Conservation (phyloP, 2,113 vertebrate species). For the Sceloporus undulatus region DNA sequence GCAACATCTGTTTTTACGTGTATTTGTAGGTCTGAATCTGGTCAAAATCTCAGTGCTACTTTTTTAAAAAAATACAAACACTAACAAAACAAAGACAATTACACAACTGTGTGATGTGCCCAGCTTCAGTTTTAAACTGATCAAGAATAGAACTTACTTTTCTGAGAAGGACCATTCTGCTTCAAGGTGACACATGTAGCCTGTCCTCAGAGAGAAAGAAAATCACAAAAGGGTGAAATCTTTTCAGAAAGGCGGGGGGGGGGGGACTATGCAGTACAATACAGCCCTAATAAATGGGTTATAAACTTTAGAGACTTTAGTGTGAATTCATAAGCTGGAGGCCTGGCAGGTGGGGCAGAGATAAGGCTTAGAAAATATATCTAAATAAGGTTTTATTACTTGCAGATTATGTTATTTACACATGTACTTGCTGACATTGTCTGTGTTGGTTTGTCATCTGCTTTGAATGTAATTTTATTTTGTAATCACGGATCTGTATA, state of each 20-base stretch:
- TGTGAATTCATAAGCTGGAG: background rate
- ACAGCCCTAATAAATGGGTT: background rate
- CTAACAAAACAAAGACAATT: background rate
- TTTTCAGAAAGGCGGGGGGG: background rate
- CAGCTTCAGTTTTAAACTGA: conserved; percentile 2
- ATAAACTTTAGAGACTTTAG: background rate
- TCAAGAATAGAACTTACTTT: conserved; percentile 63
- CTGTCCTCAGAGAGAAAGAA: conserved; percentile 56
- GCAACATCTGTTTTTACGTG: background rate
- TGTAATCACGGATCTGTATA: background rate
- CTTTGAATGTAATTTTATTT: background rate
- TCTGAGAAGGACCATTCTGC: conserved; percentile 72
- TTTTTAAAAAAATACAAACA: background rate
- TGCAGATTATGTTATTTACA: background rate
- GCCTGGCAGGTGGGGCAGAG: background rate
- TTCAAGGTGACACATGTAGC: conserved; percentile 59
- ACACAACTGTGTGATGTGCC: background rate
- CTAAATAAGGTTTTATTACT: background rate
- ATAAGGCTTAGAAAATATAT: background rate
- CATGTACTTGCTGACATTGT: background rate
- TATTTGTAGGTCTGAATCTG: background rate
- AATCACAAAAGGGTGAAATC: conserved; percentile 35
- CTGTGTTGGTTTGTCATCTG: background rate
- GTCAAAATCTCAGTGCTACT: background rate
- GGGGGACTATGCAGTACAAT: background rate